Conservation (phyloP, 2,888 invertebrate genomes). For the Escarpia spicata region DNA sequence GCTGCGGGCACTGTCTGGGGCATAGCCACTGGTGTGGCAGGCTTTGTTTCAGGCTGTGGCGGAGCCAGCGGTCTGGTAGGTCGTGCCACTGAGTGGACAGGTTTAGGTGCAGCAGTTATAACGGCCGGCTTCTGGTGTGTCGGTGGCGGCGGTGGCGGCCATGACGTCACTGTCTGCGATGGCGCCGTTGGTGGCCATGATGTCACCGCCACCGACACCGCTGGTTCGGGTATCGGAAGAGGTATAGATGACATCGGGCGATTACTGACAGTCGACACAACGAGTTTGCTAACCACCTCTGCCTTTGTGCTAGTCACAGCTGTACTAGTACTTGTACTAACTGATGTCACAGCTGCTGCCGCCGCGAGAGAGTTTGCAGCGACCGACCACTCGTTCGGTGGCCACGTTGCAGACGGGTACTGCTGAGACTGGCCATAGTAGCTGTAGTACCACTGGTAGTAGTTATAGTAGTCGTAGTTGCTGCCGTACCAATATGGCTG, state of each 20-base stretch:
- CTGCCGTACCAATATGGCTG: background rate
- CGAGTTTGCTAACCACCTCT: background rate
- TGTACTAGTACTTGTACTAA: background rate
- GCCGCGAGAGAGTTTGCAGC: background rate
- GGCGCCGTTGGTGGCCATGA: background rate
- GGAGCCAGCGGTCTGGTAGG: background rate
- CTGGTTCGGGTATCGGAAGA: background rate
- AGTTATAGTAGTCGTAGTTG: background rate
- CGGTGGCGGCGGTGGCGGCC: background rate
- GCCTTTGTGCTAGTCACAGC: background rate
- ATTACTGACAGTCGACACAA: constrained; percentile 2
- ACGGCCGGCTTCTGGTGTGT: background rate
- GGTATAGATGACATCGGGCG: background rate
- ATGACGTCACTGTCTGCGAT: background rate
- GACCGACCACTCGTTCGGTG: background rate
- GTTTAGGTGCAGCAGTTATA: background rate
- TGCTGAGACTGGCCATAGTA: background rate
- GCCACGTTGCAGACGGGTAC: background rate
- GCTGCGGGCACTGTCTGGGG: background rate
- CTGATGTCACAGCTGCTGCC: background rate
- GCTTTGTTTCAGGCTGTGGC: background rate
- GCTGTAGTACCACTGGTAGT: constrained; percentile 2
- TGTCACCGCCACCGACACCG: background rate
- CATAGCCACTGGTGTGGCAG: no score
- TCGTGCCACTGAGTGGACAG: background rate